Conservation (phyloP, 2,113 vertebrate species). For the Ceyx melanurus region DNA sequence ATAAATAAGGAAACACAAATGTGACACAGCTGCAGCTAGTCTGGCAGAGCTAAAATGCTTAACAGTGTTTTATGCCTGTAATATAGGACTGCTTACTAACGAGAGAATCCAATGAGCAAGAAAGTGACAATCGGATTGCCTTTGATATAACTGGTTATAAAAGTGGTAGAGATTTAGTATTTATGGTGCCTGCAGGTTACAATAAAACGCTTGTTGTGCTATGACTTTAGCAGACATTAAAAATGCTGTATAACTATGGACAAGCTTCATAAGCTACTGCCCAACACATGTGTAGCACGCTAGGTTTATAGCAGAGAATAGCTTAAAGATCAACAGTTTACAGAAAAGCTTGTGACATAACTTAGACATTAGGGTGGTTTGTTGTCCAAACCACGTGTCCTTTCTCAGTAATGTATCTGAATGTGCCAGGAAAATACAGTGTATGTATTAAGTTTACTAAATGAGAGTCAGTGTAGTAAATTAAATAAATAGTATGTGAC, state of each 20-base stretch:
- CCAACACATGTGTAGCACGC: neutral
- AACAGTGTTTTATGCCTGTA: slow-evolving; percentile 73
- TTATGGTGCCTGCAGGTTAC: slow-evolving; percentile 65
- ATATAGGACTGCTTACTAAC: slow-evolving; percentile 66
- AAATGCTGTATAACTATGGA: slow-evolving; percentile 12
- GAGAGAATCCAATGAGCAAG: slow-evolving; percentile 53
- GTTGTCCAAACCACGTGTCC: neutral
- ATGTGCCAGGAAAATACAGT: neutral
- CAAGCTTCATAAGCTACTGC: slow-evolving; percentile 32
- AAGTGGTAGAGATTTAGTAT: slow-evolving; percentile 63
- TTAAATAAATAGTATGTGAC: slow-evolving; percentile 59
- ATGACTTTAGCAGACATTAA: slow-evolving; percentile 53
- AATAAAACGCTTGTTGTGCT: slow-evolving; percentile 61
- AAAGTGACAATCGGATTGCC: slow-evolving; percentile 61
- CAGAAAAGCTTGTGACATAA: slow-evolving; percentile 1
- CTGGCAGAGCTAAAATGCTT: slow-evolving; percentile 70
- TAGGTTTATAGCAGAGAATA: neutral
- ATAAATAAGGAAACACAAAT: slow-evolving; percentile 73
- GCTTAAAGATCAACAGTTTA: slow-evolving; percentile 27
- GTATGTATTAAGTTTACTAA: slow-evolving; percentile 4
- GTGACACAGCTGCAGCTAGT: slow-evolving; percentile 71
- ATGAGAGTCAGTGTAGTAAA: slow-evolving; percentile 28
- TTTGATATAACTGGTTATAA: slow-evolving; percentile 73
- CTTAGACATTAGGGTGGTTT: neutral
- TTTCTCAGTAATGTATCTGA: slow-evolving; percentile 9